Evolutionary conservation across 92 coral and sea anemone genomes (phyloP), one percentile per base, ranked within the genome.

Genomic region (Palythoa grandis): DNA sequence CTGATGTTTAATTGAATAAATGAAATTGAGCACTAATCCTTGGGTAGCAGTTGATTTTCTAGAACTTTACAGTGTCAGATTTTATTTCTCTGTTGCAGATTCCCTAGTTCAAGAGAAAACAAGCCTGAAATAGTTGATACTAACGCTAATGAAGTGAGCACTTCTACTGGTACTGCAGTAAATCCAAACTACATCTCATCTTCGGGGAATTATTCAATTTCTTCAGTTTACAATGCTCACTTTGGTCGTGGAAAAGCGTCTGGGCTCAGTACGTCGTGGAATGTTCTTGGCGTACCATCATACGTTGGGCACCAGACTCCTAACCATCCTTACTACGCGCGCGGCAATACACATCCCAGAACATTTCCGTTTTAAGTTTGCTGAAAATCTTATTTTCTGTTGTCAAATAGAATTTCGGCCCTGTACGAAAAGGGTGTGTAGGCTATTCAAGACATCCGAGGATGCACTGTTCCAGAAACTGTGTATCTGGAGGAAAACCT

Each of bases 261-360:
- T 1, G 89, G 91, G 66, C 50, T 90, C 11, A 95, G 97, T n/a
- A 91, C 97, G 23, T 88, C 95, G 11, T 96, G 99, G 99, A 95
- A 96, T 82, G 90, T 96, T 10, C 93, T 96, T 70, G 99, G 99
- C 15, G 95, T 96, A 7, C 94, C 99, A 13, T 79, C 84, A 17
- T 79, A 79, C 57, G 39, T 63, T 43, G 72, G 84, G 6, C 84
- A 79, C 25, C 72, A 61, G 58, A 79, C 84, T 29, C 58, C 84
- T 7, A 79, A 60, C 56, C 72, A 65, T 63, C 72, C 84, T 13
- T 63, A 79, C 72, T 63, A 79, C 72, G 40, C 84, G 17, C 84
- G 72, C 58, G 60, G 48, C 5, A 79, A 79, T n/a, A 17, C 73
- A 17, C 72, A 76, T 8, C 68, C 43, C 5, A 84, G 91, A 78